Percentiles rank a stretch among this genome's conserved stretches.
These are phyloP conservation scores for Chelonia mydas DNA, from an alignment of 2,797 vertebrate genomes.

Conservation along the genomic window DNA sequence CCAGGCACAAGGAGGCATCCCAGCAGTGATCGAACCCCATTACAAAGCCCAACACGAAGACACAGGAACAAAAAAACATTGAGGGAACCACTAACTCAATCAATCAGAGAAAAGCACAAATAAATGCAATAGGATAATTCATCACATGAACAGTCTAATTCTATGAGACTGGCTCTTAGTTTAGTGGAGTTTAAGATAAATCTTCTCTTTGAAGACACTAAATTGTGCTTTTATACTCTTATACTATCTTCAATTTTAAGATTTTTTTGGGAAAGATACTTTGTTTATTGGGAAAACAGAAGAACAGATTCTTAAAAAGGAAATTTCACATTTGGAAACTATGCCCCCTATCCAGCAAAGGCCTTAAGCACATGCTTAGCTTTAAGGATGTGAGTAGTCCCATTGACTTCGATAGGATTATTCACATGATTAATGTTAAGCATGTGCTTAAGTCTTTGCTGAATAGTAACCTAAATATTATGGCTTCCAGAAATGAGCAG, in stretches of 20 bases:
- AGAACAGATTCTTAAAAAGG: background rate
- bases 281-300: background rate
- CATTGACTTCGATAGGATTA: background rate
- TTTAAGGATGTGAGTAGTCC: background rate
- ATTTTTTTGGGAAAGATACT: background rate
- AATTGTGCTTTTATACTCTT: background rate
- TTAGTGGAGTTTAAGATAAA: background rate
- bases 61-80: background rate
- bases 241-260: background rate
- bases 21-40: background rate
- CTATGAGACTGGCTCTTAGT: background rate
- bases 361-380: background rate
- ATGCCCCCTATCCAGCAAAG: background rate
- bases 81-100: background rate
- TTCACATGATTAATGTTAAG: background rate
- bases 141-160: background rate
- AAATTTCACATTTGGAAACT: background rate
- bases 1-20: background rate
- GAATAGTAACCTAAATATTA: conserved; percentile 25
- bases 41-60: background rate
- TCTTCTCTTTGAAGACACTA: background rate
- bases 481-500: background rate
- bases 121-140: background rate
- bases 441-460: conserved; percentile 17
- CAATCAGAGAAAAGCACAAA: background rate